Base-by-base conservation (phyloP, 2,888 invertebrate species). In the Chymomyza amoena region DNA sequence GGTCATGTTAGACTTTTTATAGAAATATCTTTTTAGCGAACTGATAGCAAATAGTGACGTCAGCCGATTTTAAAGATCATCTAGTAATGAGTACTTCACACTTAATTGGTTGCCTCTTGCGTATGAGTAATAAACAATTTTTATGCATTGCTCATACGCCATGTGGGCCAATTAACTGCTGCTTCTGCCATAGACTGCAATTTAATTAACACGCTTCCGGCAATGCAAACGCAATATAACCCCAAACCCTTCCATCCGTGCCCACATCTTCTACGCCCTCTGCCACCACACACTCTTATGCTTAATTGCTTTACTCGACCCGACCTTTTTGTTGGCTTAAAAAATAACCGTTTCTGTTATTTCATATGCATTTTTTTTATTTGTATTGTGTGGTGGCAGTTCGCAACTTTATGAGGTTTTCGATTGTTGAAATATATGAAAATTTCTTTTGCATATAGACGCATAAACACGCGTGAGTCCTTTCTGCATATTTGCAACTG, bases 251-350 rank as follows among this genome's bases (percentile, higher is more conserved):
- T 16, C 4, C 16, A 7, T 18, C 20, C 6, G 1, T 13, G 6
- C 6, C 15, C 57, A 57, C 9, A 57, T 32, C 57, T 1, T 16
- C 6, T 32, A 6, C 25, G 25, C 10, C 25, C 1, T 18, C 1
- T n/a, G 13, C 18, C 20, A 16, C 18, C 57, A 57, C 20, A 16
- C 57, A 57, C 20, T 57, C 57, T 20, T 57, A 57, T 28, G 57
- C 28, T 25, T 57, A 57, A 57, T 57, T 57, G 57, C 57, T 57
- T 25, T 25, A 57, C 57, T 28, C 57, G 57, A 28, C 57, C 57
- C 57, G 57, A 28, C 57, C 57, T 57, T 57, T 57, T 20, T 57
- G 57, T 57, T 57, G 57, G 28, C 15, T 57, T 20, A 15, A 57
- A 57, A 57, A 57, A 57, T 57, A 54, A 45, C 39, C 13, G 4